A percentile compares a stretch with the other conserved stretches of the same genome.
Evolutionary conservation across 2,888 invertebrate species (phyloP).

Genomic region (Nematopogon swammerdamellus): DNA sequence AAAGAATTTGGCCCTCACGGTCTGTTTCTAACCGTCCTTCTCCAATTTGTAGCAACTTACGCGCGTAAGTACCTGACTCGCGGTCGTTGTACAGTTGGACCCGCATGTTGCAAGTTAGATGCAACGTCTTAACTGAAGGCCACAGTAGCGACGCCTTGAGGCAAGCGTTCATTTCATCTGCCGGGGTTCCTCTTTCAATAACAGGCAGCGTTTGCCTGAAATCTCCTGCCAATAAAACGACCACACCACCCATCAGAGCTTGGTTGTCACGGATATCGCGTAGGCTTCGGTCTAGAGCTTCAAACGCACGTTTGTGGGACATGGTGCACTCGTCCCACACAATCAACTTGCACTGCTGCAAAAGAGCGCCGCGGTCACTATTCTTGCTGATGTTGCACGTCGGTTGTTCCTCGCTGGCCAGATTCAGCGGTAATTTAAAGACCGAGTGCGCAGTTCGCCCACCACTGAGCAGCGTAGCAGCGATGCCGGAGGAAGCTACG

Average conservation of each 20-base stretch:
- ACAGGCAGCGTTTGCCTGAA: constrained; percentile 1
- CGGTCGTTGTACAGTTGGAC: neutral
- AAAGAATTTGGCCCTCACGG: constrained; percentile 13
- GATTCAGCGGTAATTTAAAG: constrained; percentile 9
- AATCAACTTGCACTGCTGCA: constrained; percentile 13
- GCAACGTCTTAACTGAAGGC: neutral
- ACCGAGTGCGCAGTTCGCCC: constrained; percentile 14
- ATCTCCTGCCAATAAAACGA: neutral
- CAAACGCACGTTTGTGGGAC: constrained; percentile 12
- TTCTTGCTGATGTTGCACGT: constrained; percentile 13
- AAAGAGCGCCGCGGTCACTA: constrained; percentile 10
- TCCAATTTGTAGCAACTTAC: constrained; percentile 13
- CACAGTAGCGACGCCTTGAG: neutral
- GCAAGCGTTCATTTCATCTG: neutral
- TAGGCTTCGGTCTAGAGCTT: constrained; percentile 9
- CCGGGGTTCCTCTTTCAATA: neutral
- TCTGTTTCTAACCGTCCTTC: constrained; percentile 14
- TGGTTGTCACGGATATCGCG: constrained; percentile 6
- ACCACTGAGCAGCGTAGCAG: constrained; percentile 19
- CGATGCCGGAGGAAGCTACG: constrained; percentile 19
- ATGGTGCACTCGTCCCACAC: constrained; percentile 17
- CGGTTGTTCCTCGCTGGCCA: constrained; percentile 12
- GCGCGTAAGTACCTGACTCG: constrained; percentile 2
- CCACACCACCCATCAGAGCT: neutral
- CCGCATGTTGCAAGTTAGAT: neutral